Conservation (phyloP, 2,797 vertebrate genomes). For the Chelidonichthys spinosus region DNA sequence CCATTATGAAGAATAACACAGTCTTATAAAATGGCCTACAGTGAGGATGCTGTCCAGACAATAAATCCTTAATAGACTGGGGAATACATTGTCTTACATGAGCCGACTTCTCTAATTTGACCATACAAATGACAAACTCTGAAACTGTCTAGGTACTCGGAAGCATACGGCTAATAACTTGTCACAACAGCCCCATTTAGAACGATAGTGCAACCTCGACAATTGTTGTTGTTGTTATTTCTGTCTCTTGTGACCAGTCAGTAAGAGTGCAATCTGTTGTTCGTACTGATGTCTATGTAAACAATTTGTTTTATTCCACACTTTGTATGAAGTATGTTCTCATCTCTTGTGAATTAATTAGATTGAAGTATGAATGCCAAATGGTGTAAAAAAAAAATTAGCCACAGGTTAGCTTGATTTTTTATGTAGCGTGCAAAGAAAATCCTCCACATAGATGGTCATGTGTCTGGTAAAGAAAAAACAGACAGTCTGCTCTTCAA, state of each 20-base stretch:
- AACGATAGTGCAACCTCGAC: no score
- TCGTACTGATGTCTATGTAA: neutral
- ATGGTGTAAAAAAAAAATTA: neutral
- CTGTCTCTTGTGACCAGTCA: neutral
- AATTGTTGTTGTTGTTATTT: neutral
- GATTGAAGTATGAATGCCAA: neutral
- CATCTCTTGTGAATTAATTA: neutral
- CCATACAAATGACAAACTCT: neutral
- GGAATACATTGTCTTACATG: neutral
- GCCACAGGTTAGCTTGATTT: neutral
- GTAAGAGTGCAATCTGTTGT: neutral
- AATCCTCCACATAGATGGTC: neutral
- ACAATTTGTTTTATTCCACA: neutral
- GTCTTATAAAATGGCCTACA: neutral
- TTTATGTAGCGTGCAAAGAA: neutral
- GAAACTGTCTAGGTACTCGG: no score
- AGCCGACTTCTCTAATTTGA: neutral
- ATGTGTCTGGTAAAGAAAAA: neutral
- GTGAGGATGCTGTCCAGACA: neutral
- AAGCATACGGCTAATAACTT: neutral
- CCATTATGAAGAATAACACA: neutral
- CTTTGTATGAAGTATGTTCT: neutral
- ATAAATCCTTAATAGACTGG: neutral
- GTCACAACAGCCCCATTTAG: neutral
- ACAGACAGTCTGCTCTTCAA: neutral